phyloP scores from a whole-genome alignment of 2,797 vertebrate species.

The Ispidina picta region DNA sequence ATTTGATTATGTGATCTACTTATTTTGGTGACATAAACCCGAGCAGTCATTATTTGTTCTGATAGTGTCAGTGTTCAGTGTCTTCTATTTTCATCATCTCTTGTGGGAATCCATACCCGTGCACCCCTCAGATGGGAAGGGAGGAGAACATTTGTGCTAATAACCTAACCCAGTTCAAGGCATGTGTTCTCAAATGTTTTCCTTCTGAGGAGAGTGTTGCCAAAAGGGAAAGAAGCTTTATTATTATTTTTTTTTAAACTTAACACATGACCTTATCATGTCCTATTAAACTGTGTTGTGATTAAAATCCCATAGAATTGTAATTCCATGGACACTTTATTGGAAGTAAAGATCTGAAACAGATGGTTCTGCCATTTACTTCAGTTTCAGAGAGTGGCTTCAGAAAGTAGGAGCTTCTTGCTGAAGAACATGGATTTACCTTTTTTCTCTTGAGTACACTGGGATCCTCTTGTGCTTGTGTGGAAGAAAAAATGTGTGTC shows the following conservation, averaged over 20 bases:
- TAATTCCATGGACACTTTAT: not conserved
- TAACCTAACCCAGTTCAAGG: not conserved
- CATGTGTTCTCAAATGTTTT: not conserved
- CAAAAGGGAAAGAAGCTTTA: not conserved
- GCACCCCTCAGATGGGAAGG: not conserved
- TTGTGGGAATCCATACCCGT: not conserved
- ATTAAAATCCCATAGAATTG: not conserved
- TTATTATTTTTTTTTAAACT: not conserved
- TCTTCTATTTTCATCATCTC: not conserved
- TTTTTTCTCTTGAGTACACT: not conserved
- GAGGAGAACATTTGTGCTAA: not conserved
- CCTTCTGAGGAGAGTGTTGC: not conserved
- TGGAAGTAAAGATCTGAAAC: not conserved
- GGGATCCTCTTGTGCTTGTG: too few relatives aligned
- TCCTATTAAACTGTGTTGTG: not conserved
- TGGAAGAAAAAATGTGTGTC: not conserved
- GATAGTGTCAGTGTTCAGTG: not conserved
- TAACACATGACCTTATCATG: not conserved
- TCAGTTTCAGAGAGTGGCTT: not conserved
- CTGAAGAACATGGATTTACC: not conserved
- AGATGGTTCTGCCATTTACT: not conserved
- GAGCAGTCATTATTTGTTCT: not conserved
- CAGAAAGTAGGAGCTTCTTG: not conserved
- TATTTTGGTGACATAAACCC: not conserved
- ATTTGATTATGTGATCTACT: not conserved